Percentiles rank a stretch among this genome's conserved stretches.
phyloP scores from a whole-genome alignment of 2,113 vertebrate species.

The Chrysemys picta region DNA sequence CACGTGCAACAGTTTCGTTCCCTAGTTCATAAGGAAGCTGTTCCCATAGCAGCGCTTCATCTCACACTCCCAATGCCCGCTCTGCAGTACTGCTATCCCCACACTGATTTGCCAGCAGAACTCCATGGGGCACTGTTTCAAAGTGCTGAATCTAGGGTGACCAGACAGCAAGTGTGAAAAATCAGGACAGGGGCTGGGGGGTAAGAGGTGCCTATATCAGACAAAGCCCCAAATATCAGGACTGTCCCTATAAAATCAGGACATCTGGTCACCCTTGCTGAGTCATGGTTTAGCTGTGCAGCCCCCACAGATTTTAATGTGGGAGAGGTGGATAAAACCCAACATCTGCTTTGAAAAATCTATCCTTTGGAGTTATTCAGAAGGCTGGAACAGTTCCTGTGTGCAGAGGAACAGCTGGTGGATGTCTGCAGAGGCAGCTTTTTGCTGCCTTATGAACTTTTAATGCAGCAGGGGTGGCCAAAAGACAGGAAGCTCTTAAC shows the following conservation, averaged over 20 bases:
- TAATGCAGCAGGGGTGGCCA: not conserved
- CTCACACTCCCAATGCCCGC: not conserved
- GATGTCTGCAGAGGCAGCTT: not conserved
- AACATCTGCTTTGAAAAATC: not conserved
- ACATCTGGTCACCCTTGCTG: no score
- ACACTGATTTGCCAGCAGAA: not conserved
- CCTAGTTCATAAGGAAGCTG: not conserved
- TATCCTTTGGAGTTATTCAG: rapidly evolving
- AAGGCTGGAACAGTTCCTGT: rapidly evolving
- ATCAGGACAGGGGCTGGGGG: no score
- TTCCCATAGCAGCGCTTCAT: not conserved
- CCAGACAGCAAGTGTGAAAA: no score
- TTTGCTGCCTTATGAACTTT: rapidly evolving
- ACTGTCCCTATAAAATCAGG: no score
- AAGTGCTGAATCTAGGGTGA: not conserved
- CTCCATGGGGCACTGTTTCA: not conserved
- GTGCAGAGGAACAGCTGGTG: not conserved
- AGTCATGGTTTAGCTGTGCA: not conserved
- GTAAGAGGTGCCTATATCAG: no score
- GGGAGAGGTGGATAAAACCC: rapidly evolving
- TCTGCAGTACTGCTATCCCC: not conserved
- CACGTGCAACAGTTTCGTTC: not conserved
- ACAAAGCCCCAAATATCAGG: no score
- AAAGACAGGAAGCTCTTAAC: not conserved
- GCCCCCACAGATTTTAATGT: not conserved